Percentiles rank a stretch among this genome's conserved stretches.
Conservation (phyloP, 2,113 vertebrate genomes). For the Actenoides lindsayi region DNA sequence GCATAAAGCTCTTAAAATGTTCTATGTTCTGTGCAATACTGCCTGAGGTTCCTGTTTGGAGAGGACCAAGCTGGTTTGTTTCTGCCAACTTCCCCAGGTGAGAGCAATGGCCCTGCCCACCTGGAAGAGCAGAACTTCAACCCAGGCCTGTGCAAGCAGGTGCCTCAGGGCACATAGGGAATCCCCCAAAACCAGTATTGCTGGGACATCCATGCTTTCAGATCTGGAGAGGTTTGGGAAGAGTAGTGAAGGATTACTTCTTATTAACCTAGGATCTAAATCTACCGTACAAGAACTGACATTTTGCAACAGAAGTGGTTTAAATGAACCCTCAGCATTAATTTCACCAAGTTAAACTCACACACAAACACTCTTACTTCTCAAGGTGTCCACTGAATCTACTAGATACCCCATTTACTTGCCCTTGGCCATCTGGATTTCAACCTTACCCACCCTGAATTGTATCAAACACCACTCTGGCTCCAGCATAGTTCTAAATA, state of each 20-base stretch:
- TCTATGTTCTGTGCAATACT: not conserved
- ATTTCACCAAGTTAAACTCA: not conserved
- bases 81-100: not conserved
- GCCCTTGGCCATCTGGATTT: not conserved
- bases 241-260: not conserved
- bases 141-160: not conserved
- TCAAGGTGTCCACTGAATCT: not conserved
- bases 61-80: slow-evolving; percentile 15
- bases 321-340: not conserved
- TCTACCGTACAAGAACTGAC: not conserved
- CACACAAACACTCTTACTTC: not conserved
- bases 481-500: not conserved
- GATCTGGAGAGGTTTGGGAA: too few relatives aligned
- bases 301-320: not conserved
- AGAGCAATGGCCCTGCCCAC: too few relatives aligned
- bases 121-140: not conserved
- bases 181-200: not conserved
- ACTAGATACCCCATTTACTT: not conserved
- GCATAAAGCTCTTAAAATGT: not conserved
- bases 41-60: not conserved
- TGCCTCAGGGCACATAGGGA: fast-evolving
- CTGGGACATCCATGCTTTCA: not conserved
- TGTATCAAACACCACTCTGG: not conserved
- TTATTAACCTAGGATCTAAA: not conserved
- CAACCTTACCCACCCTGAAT: not conserved